Evolutionary conservation across 2,113 vertebrate genomes (phyloP), one percentile per base, ranked within the genome.

Genomic region (Rhinoderma darwinii): DNA sequence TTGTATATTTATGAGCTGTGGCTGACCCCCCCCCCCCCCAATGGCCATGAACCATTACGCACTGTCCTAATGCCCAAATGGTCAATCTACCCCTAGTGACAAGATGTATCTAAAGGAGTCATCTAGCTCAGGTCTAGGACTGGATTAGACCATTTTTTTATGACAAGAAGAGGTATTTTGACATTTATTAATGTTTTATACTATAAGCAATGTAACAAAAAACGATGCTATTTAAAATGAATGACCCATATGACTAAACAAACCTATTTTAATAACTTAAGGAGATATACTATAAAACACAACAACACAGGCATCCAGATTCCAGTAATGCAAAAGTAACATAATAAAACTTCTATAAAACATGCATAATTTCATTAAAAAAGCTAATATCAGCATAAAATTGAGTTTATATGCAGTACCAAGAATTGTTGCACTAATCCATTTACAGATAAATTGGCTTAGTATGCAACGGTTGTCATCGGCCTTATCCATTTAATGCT

Each of bases 361-460:
- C 30, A 82, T 43, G 35, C 37, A 41, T 63, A 82, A 82, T 63
- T 82, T 82, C 37, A 82, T 82, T 82, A 70, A 83, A 47, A 68
- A 68, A 39, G 66, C 81, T 68, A 47, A 56, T 82, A 82, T 63
- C 54, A 63, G 54, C 81, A 83, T 83, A 51, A 72, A 54, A 83
- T 73, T 20, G 41, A 83, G 43, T 83, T 70, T 30, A 54, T 32
- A 68, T 83, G 82, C 43, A 73, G 61, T 25, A 83, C 39, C 66
- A 72, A 54, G 44, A 50, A 83, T 73, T 54, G 32, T 51, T 54
- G 30, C 47, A 50, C 18, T 51, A 51, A 51, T 83, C 41, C 82
- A 72, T 73, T 83, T 50, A 83, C 17, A 73, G 44, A 83, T 70
- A 72, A 83, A 39, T 47, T 83, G 82, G 66, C 43, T 83, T 72